phyloP scores from a whole-genome alignment of 2,888 invertebrate genomes.

The Limenitis camilla region DNA sequence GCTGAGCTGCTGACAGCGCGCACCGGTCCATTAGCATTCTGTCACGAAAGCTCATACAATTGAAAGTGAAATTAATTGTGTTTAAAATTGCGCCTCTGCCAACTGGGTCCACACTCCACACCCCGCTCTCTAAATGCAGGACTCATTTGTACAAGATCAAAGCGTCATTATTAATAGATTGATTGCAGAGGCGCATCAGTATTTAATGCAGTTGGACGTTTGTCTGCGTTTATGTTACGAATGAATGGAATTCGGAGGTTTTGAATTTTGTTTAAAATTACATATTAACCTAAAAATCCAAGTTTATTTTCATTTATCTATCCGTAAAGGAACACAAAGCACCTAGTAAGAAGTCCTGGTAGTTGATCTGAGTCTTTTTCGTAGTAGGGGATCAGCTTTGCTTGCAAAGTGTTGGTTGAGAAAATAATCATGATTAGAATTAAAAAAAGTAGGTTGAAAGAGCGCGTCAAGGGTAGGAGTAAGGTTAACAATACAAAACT shows the following conservation, averaged over 20 bases:
- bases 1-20: background rate
- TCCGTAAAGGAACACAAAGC: too few relatives aligned
- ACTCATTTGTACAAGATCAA: slow-evolving; percentile 1
- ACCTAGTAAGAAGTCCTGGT: too few relatives aligned
- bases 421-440: too few relatives aligned
- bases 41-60: slow-evolving; percentile 2
- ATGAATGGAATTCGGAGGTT: background rate
- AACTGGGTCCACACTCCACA: background rate
- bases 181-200: background rate
- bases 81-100: background rate
- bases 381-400: too few relatives aligned
- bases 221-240: background rate
- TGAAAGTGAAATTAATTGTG: slow-evolving; percentile 4
- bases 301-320: too few relatives aligned
- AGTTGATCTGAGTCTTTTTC: too few relatives aligned
- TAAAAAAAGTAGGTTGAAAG: too few relatives aligned
- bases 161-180: slow-evolving; percentile 3
- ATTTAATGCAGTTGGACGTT: background rate
- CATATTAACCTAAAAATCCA: too few relatives aligned
- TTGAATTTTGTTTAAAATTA: too few relatives aligned
- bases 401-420: too few relatives aligned
- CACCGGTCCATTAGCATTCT: slow-evolving; percentile 4
- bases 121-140: background rate
- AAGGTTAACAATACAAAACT: too few relatives aligned
- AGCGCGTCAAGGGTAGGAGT: too few relatives aligned